Conservation (phyloP, 2,797 vertebrate species). For the Macroramphosus scolopax region DNA sequence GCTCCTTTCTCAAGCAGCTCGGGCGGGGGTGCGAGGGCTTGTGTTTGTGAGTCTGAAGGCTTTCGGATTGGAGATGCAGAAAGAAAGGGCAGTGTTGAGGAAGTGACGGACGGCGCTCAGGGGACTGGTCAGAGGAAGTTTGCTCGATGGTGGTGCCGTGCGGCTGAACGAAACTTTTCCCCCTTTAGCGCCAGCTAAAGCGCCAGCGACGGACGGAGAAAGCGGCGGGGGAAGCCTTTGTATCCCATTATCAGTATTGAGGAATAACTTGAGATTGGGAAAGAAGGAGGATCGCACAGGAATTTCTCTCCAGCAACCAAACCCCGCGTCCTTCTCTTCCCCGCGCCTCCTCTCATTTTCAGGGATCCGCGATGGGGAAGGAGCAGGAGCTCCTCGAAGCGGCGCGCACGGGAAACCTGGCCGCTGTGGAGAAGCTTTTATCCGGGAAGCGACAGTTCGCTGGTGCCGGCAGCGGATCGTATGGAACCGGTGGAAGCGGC, state of each 20-base stretch:
- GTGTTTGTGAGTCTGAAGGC: conserved; percentile 20
- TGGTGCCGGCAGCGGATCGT: conserved; percentile 76
- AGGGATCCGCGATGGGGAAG: conserved; percentile 87
- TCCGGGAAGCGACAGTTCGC: conserved; percentile 89
- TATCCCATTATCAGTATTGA: conserved; percentile 25
- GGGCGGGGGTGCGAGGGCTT: conserved; percentile 37
- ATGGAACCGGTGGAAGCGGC: conserved; percentile 71
- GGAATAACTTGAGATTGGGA: conserved; percentile 51
- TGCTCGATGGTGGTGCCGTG: conserved; percentile 61
- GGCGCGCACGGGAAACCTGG: conserved; percentile 93
- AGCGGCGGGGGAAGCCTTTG: conserved; percentile 48
- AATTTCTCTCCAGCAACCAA: conserved; percentile 53
- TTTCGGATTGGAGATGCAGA: conserved; percentile 60
- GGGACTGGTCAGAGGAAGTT: conserved; percentile 78
- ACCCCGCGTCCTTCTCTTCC: conserved; percentile 47
- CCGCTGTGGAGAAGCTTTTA: conserved; percentile 93
- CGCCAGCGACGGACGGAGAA: conserved; percentile 48
- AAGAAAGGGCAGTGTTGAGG: conserved; percentile 71
- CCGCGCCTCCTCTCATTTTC: conserved; percentile 52
- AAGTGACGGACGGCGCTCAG: conserved; percentile 75
- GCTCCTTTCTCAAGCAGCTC: not conserved
- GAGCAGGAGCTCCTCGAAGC: conserved; percentile 98
- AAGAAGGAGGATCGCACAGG: conserved; percentile 42
- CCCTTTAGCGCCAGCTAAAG: conserved; percentile 44
- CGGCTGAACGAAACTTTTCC: conserved; percentile 70